Evolutionary conservation across 2,797 vertebrate species (phyloP), one percentile per base, ranked within the genome.

Genomic region (Catostomus latipinnis): DNA sequence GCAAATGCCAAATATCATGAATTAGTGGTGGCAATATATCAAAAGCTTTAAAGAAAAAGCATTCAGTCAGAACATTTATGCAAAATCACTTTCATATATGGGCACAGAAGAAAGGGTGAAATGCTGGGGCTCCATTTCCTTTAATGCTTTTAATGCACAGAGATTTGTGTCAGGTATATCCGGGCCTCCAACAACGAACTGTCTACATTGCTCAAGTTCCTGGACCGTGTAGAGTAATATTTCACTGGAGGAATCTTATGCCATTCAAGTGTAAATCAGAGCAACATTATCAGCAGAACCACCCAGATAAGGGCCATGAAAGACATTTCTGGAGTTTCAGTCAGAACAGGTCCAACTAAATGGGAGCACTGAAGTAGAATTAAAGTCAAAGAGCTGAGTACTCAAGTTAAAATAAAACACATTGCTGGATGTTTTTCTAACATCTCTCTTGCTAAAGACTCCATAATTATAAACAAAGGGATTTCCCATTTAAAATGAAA

Each of bases 211-310:
- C 78, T 49, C 63, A 6, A 53, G 73, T 81, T 78, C 12, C 61
- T 56, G 74, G 63, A 58, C 62, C 65, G 82, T 58, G 60, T 71
- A 84, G 85, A 77, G 10, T 84, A 81, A 88, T 88, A 85, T 89
- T 88, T 87, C 85, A 85, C 83, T 76, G 12, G 53, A 79, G 74
- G 83, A 88, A 87, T 85, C 84, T 72, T 84, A 85, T 82, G 84
- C 80, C 76, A 85, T 88, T 87, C 84, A 86, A 57, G 82, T 86
- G 86, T 80, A 87, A 90, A 89, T 82, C 82, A 87, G 83, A 74
- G 56, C 61, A 61, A 66, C 69, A 66, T 82, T 86, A 85, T 88
- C 86, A 79, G 81, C 63, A 71, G 65, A 71, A 60, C 71, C 74
- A 50, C 66, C 58, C 73, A 83, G 86, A 85, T 89, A 83, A 88